Percentiles rank a stretch among this genome's conserved stretches.
Evolutionary conservation across 1,140 invertebrate species (phyloP).

Genomic region (Latrodectus geometricus): DNA sequence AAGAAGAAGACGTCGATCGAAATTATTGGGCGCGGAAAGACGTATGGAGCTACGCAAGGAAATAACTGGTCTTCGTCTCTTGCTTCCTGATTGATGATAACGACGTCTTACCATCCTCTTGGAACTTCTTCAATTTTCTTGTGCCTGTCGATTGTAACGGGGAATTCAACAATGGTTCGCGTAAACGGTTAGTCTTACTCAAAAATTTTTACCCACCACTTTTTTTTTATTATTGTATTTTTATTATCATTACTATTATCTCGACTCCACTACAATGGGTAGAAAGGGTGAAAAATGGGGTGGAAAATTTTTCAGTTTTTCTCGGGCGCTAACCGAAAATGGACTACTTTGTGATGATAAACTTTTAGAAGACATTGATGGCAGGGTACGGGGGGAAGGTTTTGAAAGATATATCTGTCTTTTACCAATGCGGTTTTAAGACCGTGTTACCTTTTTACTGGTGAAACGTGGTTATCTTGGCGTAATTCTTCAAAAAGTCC

Average conservation of each 20-base stretch:
- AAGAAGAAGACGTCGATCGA: conserved; percentile 19
- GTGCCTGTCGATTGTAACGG: conserved; percentile 40
- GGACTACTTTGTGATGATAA: conserved; percentile 49
- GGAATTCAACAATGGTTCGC: conserved; percentile 37
- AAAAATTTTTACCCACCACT: conserved; percentile 52
- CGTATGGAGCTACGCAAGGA: conserved; percentile 34
- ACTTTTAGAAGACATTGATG: conserved; percentile 27
- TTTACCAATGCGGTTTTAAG: conserved; percentile 52
- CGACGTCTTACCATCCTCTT: conserved; percentile 37
- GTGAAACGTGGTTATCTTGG: conserved; percentile 38
- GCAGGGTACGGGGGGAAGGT: background rate
- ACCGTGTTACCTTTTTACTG: conserved; percentile 53
- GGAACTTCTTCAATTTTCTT: conserved; percentile 58
- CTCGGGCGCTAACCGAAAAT: background rate
- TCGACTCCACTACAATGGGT: conserved; percentile 25
- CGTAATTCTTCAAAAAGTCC: conserved; percentile 53
- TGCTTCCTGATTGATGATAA: conserved; percentile 55
- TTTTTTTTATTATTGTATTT: conserved; percentile 33
- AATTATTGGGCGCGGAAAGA: conserved; percentile 32
- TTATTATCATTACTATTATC: conserved; percentile 61
- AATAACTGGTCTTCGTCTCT: background rate
- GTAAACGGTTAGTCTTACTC: conserved; percentile 58
- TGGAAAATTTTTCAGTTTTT: conserved; percentile 25
- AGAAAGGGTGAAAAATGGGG: conserved; percentile 35
- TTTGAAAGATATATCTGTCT: conserved; percentile 50